phyloP scores from a whole-genome alignment of 2,888 invertebrate species.

The Euzophera pinguis region DNA sequence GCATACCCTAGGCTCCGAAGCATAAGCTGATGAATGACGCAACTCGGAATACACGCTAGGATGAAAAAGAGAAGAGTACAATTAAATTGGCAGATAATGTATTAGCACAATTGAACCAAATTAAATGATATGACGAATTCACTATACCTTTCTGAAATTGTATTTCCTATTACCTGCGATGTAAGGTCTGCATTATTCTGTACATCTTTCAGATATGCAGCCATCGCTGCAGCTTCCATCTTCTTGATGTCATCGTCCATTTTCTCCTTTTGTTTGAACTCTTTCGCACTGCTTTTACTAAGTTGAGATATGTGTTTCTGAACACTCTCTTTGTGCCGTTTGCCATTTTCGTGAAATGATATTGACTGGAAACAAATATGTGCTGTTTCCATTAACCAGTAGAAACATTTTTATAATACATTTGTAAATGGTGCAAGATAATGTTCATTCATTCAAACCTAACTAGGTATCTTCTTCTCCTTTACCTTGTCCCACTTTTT shows the following conservation, averaged over 20 bases:
- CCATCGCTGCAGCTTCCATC: slow-evolving; percentile 95
- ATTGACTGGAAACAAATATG: slow-evolving; percentile 86
- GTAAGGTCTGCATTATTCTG: slow-evolving; percentile 83
- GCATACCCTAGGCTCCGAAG: too few species aligned
- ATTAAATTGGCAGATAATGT: too few species aligned
- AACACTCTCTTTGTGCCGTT: slow-evolving; percentile 95
- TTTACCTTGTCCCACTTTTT: too few species aligned
- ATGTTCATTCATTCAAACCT: too few species aligned
- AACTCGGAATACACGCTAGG: too few species aligned
- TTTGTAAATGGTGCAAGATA: too few species aligned
- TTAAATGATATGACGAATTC: too few species aligned
- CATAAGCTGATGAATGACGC: too few species aligned
- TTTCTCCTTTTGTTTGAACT: slow-evolving; percentile 87
- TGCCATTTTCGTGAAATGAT: slow-evolving; percentile 96
- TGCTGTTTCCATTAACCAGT: slow-evolving; percentile 3
- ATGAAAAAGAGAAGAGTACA: too few species aligned
- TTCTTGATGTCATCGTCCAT: slow-evolving; percentile 88
- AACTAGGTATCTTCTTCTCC: too few species aligned
- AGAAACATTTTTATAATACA: not conserved
- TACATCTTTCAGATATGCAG: slow-evolving; percentile 92
- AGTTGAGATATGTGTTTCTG: slow-evolving; percentile 91
- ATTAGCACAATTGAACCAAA: too few species aligned
- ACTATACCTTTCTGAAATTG: too few species aligned
- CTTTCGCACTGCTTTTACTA: slow-evolving; percentile 89
- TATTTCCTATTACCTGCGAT: slow-evolving; percentile 64